These are phyloP conservation scores for Etheostoma cragini DNA, from an alignment of 2,113 vertebrate genomes.

Conservation along the genomic window DNA sequence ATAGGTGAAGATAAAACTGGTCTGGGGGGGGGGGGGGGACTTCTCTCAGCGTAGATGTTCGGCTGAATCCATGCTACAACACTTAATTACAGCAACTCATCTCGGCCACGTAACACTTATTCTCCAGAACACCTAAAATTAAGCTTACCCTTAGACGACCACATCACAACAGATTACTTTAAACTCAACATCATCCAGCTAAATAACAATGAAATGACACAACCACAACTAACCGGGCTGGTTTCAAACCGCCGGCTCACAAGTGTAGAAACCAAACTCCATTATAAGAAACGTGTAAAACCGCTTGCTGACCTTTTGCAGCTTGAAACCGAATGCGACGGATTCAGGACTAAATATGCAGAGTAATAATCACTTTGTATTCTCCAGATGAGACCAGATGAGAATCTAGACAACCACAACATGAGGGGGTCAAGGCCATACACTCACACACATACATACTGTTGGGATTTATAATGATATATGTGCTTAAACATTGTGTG, in stretches of 20 bases:
- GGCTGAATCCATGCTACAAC: neutral
- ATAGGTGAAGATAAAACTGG: neutral
- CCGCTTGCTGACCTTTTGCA: conserved; percentile 18
- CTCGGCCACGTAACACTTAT: conserved; percentile 24
- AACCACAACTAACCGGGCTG: neutral
- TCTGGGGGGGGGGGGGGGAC: neutral
- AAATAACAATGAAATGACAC: neutral
- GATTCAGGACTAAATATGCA: neutral
- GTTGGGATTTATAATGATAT: too few species aligned
- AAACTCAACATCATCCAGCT: neutral
- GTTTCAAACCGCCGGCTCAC: neutral
- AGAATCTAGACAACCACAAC: conserved; percentile 1
- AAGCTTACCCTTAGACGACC: conserved; percentile 7
- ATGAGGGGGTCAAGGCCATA: neutral
- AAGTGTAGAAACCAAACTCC: neutral
- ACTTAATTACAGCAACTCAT: neutral
- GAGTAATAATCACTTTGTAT: neutral
- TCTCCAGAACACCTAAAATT: conserved; percentile 21
- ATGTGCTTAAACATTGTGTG: too few species aligned
- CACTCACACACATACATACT: neutral
- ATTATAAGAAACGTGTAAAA: neutral
- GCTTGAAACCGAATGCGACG: neutral
- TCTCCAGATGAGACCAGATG: neutral
- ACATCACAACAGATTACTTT: conserved; percentile 1
- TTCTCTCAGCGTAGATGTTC: neutral